phyloP scores from a whole-genome alignment of 2,113 vertebrate genomes.

The Scophthalmus maximus region DNA sequence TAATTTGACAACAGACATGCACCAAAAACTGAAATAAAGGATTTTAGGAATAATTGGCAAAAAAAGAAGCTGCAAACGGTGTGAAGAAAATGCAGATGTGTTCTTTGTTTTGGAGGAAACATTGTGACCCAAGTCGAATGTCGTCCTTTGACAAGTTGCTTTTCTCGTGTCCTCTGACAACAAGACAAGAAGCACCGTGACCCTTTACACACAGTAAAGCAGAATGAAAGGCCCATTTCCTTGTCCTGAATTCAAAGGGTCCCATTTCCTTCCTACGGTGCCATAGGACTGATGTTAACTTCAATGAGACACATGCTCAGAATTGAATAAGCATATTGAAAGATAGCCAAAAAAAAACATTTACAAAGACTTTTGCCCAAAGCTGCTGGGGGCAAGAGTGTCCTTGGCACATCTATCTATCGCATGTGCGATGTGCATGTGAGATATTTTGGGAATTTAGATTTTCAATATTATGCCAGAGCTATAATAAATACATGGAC shows the following conservation, averaged over 20 bases:
- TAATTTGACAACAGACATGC: neutral
- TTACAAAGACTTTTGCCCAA: neutral
- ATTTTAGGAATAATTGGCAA: neutral
- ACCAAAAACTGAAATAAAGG: neutral
- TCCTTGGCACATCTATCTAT: constrained; percentile 20
- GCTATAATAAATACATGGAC: no score
- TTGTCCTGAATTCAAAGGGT: constrained; percentile 47
- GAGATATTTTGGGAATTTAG: no score
- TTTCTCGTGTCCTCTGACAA: constrained; percentile 7
- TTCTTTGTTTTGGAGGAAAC: neutral
- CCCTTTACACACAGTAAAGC: constrained; percentile 27
- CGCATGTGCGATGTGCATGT: no score
- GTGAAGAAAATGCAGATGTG: neutral
- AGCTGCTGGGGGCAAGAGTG: neutral
- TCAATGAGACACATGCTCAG: constrained; percentile 35
- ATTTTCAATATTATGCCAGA: neutral
- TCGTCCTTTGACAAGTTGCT: constrained; percentile 19
- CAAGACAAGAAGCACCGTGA: constrained; percentile 36
- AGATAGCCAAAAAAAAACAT: constrained; percentile 12
- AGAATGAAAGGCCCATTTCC: constrained; percentile 42
- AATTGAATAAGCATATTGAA: constrained; percentile 31
- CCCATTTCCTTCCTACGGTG: constrained; percentile 54
- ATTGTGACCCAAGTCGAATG: constrained; percentile 6
- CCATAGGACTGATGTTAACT: constrained; percentile 52
- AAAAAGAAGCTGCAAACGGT: no score